Conservation (phyloP, 64 coral and sea anemone genomes). For the Acropora tenuis region DNA sequence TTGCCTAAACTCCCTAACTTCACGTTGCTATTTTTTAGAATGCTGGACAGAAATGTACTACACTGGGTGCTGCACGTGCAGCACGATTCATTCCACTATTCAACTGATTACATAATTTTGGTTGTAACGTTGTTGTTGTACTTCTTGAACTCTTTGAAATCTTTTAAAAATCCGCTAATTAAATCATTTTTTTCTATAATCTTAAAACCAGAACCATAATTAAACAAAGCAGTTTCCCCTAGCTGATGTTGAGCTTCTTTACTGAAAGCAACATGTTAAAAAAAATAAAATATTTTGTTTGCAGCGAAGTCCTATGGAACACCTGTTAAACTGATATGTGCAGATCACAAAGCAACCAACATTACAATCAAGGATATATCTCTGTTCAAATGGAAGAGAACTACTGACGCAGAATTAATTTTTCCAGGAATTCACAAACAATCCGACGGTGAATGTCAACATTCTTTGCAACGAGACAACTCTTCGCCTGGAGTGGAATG, state of each 20-base stretch:
- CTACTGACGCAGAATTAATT: neutral
- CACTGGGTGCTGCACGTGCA: too few species aligned
- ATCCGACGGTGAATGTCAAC: slow-evolving; percentile 40
- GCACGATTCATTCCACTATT: too few species aligned
- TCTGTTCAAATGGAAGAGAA: neutral
- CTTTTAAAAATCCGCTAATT: too few species aligned
- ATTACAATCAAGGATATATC: slow-evolving; percentile 54
- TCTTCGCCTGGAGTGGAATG: slow-evolving; percentile 27
- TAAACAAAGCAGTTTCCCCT: neutral
- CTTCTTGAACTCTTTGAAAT: too few species aligned
- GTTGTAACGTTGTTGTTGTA: too few species aligned
- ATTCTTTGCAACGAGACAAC: neutral
- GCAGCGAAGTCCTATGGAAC: slow-evolving; percentile 31
- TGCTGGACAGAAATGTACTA: too few species aligned
- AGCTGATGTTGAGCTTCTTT: neutral
- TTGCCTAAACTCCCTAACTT: too few species aligned
- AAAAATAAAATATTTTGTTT: neutral
- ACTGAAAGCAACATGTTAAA: too few species aligned
- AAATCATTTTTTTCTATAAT: too few species aligned
- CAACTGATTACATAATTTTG: too few species aligned
- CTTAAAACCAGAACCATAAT: too few species aligned
- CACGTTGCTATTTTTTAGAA: too few species aligned
- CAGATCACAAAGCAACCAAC: neutral
- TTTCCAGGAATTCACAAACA: slow-evolving; percentile 48
- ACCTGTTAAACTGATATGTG: slow-evolving; percentile 37